Evolutionary conservation across 2,888 invertebrate species (phyloP).

Genomic region (Heliconius erato): DNA sequence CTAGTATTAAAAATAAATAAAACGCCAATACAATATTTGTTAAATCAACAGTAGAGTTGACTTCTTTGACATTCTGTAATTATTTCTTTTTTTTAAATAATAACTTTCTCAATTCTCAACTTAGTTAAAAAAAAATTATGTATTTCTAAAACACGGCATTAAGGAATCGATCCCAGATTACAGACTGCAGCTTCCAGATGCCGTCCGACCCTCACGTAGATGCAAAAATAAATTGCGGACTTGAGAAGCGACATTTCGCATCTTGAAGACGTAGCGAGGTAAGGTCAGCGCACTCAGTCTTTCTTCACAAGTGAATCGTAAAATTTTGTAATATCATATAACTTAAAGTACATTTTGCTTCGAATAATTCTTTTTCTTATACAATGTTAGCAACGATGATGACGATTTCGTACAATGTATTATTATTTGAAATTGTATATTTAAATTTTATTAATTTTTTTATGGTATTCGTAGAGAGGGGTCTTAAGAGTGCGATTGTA

Average conservation of each 20-base stretch:
- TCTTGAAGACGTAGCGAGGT: slow-evolving; percentile 41
- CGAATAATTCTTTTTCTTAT: background rate
- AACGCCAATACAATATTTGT: too few species aligned
- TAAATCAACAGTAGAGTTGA: too few species aligned
- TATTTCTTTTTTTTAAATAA: too few species aligned
- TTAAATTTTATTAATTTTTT: background rate
- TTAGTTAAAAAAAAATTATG: slow-evolving; percentile 3
- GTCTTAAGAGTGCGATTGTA: too few species aligned
- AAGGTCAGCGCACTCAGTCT: slow-evolving; percentile 35
- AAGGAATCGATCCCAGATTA: slow-evolving; percentile 39
- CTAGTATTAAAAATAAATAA: too few species aligned
- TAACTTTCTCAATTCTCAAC: background rate
- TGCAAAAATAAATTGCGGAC: slow-evolving; percentile 49
- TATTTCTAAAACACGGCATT: slow-evolving; percentile 32
- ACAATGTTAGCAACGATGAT: background rate
- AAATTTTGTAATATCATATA: slow-evolving; percentile 2
- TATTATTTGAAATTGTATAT: background rate
- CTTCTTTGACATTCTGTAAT: too few species aligned
- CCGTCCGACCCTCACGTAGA: slow-evolving; percentile 46
- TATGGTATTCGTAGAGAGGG: background rate
- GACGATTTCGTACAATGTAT: background rate
- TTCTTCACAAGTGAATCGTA: slow-evolving; percentile 8
- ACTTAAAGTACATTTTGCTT: background rate
- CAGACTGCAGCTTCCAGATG: slow-evolving; percentile 24
- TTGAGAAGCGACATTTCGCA: slow-evolving; percentile 45